phyloP scores from a whole-genome alignment of 2,888 invertebrate genomes.

The Hirtodrosophila trivittata region DNA sequence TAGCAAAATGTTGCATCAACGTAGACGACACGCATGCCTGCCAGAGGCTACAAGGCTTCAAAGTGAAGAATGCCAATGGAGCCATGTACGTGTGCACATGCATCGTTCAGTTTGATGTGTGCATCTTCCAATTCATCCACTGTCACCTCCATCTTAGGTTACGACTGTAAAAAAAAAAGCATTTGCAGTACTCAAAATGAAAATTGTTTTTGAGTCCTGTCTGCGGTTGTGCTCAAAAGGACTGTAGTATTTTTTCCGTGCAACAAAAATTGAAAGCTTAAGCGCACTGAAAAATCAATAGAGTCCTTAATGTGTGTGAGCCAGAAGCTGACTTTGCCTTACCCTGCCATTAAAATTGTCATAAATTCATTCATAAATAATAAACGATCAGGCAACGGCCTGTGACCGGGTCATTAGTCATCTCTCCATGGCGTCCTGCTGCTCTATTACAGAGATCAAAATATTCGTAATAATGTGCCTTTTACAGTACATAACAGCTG shows the following conservation, averaged over 20 bases:
- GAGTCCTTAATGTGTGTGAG: slow-evolving; percentile 19
- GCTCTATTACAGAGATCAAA: not conserved
- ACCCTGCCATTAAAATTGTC: slow-evolving; percentile 41
- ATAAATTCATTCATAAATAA: slow-evolving; percentile 44
- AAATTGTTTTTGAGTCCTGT: slow-evolving; percentile 44
- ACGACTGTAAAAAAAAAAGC: slow-evolving; percentile 49
- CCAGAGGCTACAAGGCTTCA: slow-evolving; percentile 10
- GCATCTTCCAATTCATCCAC: too few relatives aligned
- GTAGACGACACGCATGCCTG: slow-evolving; percentile 28
- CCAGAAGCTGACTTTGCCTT: slow-evolving; percentile 2
- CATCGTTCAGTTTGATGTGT: not conserved
- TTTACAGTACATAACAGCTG: too few relatives aligned
- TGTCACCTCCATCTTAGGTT: not conserved
- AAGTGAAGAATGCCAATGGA: slow-evolving; percentile 7
- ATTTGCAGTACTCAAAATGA: slow-evolving; percentile 57
- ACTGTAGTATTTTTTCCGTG: not conserved
- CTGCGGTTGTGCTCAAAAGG: slow-evolving; percentile 32
- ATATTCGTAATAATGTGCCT: too few relatives aligned
- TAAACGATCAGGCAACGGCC: slow-evolving; percentile 19
- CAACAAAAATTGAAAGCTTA: slow-evolving; percentile 36
- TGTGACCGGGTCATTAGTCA: slow-evolving; percentile 5
- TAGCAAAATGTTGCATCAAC: slow-evolving; percentile 66
- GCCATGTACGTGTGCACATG: slow-evolving; percentile 26
- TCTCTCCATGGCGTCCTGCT: not conserved
- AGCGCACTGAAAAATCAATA: slow-evolving; percentile 36